Evolutionary conservation across 2,888 invertebrate genomes (phyloP).

Genomic region (Aphidoletes aphidimyza): DNA sequence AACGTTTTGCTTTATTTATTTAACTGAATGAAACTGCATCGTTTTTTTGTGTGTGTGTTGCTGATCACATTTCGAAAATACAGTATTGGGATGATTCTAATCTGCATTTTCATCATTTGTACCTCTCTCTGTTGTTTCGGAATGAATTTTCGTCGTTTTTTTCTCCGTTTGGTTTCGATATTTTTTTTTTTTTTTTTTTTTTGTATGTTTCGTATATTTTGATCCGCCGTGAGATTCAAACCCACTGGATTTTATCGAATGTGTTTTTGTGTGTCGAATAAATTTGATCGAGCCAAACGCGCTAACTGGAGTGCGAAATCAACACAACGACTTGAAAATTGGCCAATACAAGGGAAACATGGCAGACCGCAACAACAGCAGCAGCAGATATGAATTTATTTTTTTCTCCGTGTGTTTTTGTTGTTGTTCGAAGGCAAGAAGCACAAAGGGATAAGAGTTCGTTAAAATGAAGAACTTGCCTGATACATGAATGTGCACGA

Average conservation of each 20-base stretch:
- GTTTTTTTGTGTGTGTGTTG: not conserved
- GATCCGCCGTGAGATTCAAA: not conserved
- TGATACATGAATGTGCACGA: not conserved
- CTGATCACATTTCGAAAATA: no score
- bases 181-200: not conserved
- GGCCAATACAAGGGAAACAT: not conserved
- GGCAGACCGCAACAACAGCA: not conserved
- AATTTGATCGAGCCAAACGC: slow-evolving; percentile 34
- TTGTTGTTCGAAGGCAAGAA: not conserved
- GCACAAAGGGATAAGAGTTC: slow-evolving; percentile 1
- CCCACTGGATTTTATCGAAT: slow-evolving; percentile 22
- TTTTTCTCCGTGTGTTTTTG: no score
- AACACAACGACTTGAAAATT: not conserved
- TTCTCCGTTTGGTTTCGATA: not conserved
- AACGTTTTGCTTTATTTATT: not conserved
- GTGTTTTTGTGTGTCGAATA: slow-evolving; percentile 15
- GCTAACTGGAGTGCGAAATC: not conserved
- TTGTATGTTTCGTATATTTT: not conserved
- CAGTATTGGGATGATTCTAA: not conserved
- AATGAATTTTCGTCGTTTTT: not conserved
- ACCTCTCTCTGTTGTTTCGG: not conserved
- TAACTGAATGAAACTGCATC: not conserved
- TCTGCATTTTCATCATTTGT: slow-evolving; percentile 37
- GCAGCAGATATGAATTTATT: not conserved
- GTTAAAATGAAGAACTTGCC: not conserved